A percentile compares a stretch with the other conserved stretches of the same genome.
Conservation (phyloP, 2,797 vertebrate genomes). For the Phoeniculus purpureus region DNA sequence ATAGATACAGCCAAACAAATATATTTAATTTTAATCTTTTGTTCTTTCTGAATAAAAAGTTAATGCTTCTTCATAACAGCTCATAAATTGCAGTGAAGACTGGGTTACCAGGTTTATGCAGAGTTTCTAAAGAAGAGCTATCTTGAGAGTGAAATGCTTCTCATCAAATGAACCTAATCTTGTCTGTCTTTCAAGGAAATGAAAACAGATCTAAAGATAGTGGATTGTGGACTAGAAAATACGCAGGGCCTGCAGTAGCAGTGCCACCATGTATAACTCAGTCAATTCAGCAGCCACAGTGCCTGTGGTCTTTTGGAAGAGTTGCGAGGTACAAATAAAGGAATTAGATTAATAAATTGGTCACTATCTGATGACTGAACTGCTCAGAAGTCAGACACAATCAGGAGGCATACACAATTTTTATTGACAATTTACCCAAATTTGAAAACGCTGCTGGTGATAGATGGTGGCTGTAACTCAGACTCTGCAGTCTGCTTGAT, state of each 20-base stretch:
- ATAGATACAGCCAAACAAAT: too few species aligned
- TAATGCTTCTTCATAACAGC: too few species aligned
- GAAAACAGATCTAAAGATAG: conserved; percentile 41
- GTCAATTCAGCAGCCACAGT: neutral
- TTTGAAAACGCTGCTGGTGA: conserved; percentile 53
- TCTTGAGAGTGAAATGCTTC: too few species aligned
- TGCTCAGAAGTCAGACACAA: conserved; percentile 47
- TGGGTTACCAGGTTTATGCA: too few species aligned
- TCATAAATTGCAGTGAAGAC: too few species aligned
- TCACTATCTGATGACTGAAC: conserved; percentile 43
- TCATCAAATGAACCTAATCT: too few species aligned
- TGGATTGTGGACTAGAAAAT: neutral
- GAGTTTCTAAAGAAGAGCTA: too few species aligned
- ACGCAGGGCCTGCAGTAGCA: neutral
- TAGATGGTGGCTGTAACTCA: conserved; percentile 31
- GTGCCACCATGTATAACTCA: conserved; percentile 12
- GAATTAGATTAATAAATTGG: conserved; percentile 51
- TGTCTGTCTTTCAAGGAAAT: too few species aligned
- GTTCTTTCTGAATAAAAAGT: too few species aligned
- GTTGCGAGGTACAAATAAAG: neutral
- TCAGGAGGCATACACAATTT: conserved; percentile 33
- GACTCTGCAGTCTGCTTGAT: conserved; percentile 24
- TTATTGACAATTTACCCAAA: conserved; percentile 58
- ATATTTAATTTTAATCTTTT: too few species aligned
- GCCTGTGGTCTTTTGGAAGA: conserved; percentile 35